A percentile compares a stretch with the other conserved stretches of the same genome.
phyloP scores from a whole-genome alignment of 2,888 invertebrate species.

The Blastobasis adustella region DNA sequence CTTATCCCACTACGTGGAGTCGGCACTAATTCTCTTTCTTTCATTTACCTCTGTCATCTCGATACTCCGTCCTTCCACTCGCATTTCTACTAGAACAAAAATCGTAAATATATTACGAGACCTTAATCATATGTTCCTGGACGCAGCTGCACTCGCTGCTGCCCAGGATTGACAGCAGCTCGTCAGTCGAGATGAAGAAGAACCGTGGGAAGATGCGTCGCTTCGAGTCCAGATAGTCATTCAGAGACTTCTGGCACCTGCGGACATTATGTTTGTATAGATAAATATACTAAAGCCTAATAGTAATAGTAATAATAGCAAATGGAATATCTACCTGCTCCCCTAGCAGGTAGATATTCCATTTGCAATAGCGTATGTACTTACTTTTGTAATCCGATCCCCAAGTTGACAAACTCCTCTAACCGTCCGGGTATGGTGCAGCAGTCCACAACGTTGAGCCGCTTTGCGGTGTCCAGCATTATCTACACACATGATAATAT shows the following conservation, averaged over 20 bases:
- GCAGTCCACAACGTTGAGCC: constrained; percentile 85
- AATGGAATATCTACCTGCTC: too few relatives aligned
- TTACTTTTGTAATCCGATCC: constrained; percentile 82
- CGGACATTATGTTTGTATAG: background rate
- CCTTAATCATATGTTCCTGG: constrained; percentile 95
- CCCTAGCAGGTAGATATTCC: too few relatives aligned
- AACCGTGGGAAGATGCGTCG: constrained; percentile 92
- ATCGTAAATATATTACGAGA: constrained; percentile 23
- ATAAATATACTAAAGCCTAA: too few relatives aligned
- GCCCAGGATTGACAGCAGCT: constrained; percentile 90
- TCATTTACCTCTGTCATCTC: too few relatives aligned
- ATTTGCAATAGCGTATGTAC: constrained; percentile 4
- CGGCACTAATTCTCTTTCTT: too few relatives aligned
- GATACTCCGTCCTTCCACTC: too few relatives aligned
- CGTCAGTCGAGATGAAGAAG: constrained; percentile 96
- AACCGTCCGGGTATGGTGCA: constrained; percentile 84
- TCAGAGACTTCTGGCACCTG: constrained; percentile 91
- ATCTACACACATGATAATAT: constrained; percentile 65
- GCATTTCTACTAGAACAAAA: too few relatives aligned
- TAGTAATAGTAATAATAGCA: too few relatives aligned
- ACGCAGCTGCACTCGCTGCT: constrained; percentile 89
- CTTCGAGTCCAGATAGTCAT: constrained; percentile 92
- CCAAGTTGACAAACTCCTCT: constrained; percentile 83
- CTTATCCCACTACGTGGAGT: too few relatives aligned
- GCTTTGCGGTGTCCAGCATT: constrained; percentile 89